phyloP scores from a whole-genome alignment of 2,113 vertebrate genomes.

The Pomatorhinus ruficollis region DNA sequence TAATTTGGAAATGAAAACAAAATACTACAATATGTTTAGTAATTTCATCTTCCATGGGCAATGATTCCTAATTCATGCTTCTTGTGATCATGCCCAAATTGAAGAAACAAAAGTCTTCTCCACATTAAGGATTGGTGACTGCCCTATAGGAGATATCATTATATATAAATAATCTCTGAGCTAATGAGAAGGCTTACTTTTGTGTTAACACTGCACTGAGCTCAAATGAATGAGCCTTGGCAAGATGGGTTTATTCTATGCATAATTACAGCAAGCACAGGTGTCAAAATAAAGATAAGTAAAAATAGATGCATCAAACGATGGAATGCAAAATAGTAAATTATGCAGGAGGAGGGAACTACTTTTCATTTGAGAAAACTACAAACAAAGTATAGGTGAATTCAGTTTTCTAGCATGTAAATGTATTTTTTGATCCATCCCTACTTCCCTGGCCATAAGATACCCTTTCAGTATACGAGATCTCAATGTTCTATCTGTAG shows the following conservation, averaged over 20 bases:
- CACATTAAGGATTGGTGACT: background rate
- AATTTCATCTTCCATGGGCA: background rate
- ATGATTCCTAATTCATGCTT: background rate
- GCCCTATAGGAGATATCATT: background rate
- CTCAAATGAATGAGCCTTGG: background rate
- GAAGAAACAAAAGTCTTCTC: background rate
- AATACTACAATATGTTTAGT: background rate
- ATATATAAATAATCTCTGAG: background rate
- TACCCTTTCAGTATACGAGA: background rate
- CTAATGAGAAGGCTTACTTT: background rate
- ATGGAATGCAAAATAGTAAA: background rate
- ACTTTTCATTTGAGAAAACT: background rate
- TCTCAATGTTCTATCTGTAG: background rate
- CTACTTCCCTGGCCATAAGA: background rate
- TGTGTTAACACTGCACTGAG: background rate
- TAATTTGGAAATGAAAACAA: background rate
- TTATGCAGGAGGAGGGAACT: background rate
- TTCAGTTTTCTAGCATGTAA: background rate
- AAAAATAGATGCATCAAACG: background rate
- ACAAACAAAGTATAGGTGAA: background rate
- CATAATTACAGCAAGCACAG: background rate
- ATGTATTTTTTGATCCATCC: background rate
- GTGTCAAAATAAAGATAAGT: background rate
- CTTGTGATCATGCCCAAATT: background rate
- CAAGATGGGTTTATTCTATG: background rate